Percentiles rank a stretch among this genome's conserved stretches.
phyloP scores from a whole-genome alignment of 23 tunicate species.

The Phallusia fumigata region DNA sequence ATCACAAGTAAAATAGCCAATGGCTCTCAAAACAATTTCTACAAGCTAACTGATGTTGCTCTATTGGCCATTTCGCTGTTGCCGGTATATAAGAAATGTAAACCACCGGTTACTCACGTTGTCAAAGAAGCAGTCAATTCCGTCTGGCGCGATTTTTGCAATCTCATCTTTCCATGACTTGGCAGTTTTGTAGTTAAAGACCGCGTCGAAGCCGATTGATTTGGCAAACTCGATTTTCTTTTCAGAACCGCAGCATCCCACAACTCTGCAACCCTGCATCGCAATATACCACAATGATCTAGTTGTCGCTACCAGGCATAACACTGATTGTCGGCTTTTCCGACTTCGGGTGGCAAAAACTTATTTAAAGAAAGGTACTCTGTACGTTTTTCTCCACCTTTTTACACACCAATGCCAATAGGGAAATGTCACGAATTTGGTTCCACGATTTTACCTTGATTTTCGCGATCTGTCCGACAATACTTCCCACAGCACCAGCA shows the following conservation, averaged over 20 bases:
- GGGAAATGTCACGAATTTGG: neutral
- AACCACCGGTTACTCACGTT: constrained; percentile 69
- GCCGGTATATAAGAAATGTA: too few relatives aligned
- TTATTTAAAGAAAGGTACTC: too few relatives aligned
- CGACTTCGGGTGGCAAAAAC: too few relatives aligned
- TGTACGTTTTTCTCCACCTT: too few relatives aligned
- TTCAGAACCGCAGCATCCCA: constrained; percentile 50
- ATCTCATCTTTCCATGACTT: constrained; percentile 40
- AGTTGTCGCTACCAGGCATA: too few relatives aligned
- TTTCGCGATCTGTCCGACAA: constrained; percentile 82
- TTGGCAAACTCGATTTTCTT: constrained; percentile 38
- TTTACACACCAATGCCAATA: neutral
- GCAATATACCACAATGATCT: neutral
- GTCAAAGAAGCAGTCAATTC: constrained; percentile 92
- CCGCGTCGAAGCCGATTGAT: constrained; percentile 81
- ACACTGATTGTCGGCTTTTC: too few relatives aligned
- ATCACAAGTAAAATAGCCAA: too few relatives aligned
- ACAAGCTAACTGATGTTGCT: too few relatives aligned
- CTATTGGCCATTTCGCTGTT: too few relatives aligned
- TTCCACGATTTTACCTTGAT: constrained; percentile 22
- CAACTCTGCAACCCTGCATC: constrained; percentile 48
- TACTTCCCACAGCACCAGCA: constrained; percentile 70
- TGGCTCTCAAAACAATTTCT: too few relatives aligned
- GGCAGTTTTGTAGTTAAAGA: constrained; percentile 83
- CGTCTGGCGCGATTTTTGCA: constrained; percentile 73